Conservation (phyloP, 2,113 vertebrate genomes). For the Maccullochella peelii region DNA sequence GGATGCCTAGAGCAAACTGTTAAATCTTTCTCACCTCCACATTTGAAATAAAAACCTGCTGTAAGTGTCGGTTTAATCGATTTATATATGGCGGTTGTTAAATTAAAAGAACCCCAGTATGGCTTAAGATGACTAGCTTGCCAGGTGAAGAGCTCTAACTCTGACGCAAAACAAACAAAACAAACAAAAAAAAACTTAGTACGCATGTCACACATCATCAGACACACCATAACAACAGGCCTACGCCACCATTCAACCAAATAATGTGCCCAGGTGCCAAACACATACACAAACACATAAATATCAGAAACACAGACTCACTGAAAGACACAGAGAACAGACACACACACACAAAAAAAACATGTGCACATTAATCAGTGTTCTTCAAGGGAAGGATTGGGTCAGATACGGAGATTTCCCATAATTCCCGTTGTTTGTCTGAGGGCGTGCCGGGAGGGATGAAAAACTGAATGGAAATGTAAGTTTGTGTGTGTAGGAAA, state of each 20-base stretch:
- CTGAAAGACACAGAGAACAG: conserved; percentile 44
- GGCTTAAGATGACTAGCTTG: conserved; percentile 19
- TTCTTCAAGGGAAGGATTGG: conserved; percentile 72
- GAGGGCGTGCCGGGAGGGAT: conserved; percentile 48
- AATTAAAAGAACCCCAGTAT: neutral
- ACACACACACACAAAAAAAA: conserved; percentile 24
- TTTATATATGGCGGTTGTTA: conserved; percentile 10
- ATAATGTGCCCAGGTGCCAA: conserved; percentile 50
- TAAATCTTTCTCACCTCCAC: conserved; percentile 34
- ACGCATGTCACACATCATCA: conserved; percentile 56
- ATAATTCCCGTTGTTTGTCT: conserved; percentile 72
- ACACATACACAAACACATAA: conserved; percentile 57
- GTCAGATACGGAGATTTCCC: conserved; percentile 89
- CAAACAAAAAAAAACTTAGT: conserved; percentile 28
- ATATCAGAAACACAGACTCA: conserved; percentile 51
- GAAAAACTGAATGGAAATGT: conserved; percentile 62
- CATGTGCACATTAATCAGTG: conserved; percentile 68
- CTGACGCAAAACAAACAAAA: conserved; percentile 28
- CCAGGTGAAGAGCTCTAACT: conserved; percentile 24
- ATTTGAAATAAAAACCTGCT: conserved; percentile 43
- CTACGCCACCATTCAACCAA: conserved; percentile 42
- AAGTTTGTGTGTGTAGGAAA: conserved; percentile 30
- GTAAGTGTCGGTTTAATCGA: conserved; percentile 28
- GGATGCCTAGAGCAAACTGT: conserved; percentile 39
- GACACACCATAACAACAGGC: conserved; percentile 50